Conservation (phyloP, 1,140 invertebrate genomes). For the Drosophila azteca region DNA sequence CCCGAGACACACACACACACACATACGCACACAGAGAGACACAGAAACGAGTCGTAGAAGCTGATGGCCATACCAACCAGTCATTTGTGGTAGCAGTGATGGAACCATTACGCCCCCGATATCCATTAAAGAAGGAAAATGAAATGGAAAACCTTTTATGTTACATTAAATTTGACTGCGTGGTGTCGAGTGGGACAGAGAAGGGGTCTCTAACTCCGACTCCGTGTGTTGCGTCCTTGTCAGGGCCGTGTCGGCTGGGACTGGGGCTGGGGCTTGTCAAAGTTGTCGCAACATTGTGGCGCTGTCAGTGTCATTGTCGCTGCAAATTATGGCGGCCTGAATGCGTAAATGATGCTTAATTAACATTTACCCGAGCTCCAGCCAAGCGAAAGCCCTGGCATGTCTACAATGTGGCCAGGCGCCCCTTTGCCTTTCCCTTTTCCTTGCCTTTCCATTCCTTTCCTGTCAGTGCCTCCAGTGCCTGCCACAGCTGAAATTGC, state of each 20-base stretch:
- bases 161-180: constrained; percentile 51
- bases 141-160: constrained; percentile 52
- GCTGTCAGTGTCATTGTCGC: constrained; percentile 66
- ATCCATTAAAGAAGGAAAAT: constrained; percentile 23
- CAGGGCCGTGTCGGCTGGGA: neutral
- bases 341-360: constrained; percentile 80
- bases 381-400: constrained; percentile 29
- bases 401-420: constrained; percentile 36
- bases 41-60: neutral
- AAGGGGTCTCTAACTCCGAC: neutral
- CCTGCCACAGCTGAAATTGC: constrained; percentile 45
- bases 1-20: too few species aligned
- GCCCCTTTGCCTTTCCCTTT: too few species aligned
- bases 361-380: constrained; percentile 69
- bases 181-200: constrained; percentile 22
- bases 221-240: constrained; percentile 11
- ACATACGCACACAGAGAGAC: too few species aligned
- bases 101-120: constrained; percentile 30
- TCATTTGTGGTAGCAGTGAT: constrained; percentile 31
- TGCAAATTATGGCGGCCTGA: constrained; percentile 78
- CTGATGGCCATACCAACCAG: constrained; percentile 2
- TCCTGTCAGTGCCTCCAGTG: neutral
- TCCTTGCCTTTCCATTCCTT: too few species aligned
- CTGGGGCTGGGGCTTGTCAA: constrained; percentile 63
- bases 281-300: constrained; percentile 75